A percentile compares a stretch with the other conserved stretches of the same genome.
phyloP scores from a whole-genome alignment of 2,888 invertebrate species.

The Lypha dubia region DNA sequence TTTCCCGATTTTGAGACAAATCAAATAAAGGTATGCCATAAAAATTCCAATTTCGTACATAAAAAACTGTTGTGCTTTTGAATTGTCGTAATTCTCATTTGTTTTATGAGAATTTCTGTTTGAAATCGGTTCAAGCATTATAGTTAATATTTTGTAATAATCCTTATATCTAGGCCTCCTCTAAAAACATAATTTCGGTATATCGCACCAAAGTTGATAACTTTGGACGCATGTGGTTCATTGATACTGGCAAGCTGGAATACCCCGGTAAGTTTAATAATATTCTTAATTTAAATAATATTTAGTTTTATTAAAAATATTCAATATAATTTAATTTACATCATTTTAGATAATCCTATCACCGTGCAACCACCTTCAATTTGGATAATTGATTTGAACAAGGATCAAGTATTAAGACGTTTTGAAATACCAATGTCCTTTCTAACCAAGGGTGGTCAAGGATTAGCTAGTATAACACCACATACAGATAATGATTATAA shows the following conservation, averaged over 20 bases:
- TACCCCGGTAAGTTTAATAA: conserved; percentile 84
- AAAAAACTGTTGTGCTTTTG: too few relatives aligned
- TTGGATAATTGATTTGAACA: conserved; percentile 87
- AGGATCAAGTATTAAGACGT: conserved; percentile 85
- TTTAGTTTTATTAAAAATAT: too few relatives aligned
- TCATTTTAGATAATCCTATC: conserved; percentile 77
- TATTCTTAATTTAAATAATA: too few relatives aligned
- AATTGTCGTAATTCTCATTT: too few relatives aligned
- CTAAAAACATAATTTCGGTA: conserved; percentile 85
- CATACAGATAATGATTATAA: conserved; percentile 86
- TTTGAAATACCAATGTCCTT: conserved; percentile 83
- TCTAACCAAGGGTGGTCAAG: conserved; percentile 82
- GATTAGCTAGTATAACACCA: conserved; percentile 88
- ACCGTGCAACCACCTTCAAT: conserved; percentile 86
- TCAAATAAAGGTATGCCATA: conserved; percentile 70
- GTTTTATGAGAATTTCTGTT: too few relatives aligned
- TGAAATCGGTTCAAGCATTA: too few relatives aligned
- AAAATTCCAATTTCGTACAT: too few relatives aligned
- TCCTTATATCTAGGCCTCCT: conserved; percentile 49
- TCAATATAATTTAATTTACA: neutral
- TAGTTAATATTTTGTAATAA: neutral
- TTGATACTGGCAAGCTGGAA: conserved; percentile 90
- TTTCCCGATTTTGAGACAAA: conserved; percentile 81
- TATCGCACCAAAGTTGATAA: conserved; percentile 88
- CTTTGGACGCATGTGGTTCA: conserved; percentile 91